Evolutionary conservation across 2,888 invertebrate species (phyloP), one percentile per base, ranked within the genome.

Genomic region (Ptychoptera albimana): DNA sequence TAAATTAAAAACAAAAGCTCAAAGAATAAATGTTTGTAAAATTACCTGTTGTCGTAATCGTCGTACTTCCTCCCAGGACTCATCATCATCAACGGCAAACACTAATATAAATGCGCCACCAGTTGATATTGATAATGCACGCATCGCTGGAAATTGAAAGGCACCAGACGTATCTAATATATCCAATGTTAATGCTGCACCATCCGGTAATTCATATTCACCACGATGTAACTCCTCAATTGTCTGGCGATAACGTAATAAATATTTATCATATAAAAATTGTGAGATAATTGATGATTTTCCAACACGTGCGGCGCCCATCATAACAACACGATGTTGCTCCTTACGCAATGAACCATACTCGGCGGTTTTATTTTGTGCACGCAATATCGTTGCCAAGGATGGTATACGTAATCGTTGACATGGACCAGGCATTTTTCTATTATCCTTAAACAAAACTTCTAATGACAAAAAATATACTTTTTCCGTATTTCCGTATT

Each of bases 31-130:
- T 23, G 7, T 23, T 23, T 30, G n/a, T 8, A 15, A 23, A 14
- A 31, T 54, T 47, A 61, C 61, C 61, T 73, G 68, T 42, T 68
- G 63, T 7, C 72, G 59, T 11, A 73, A 59, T n/a, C 66, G 58
- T 37, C 66, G 61, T 39, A 72, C 70, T 53, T 74, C 73, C 46
- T 66, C 61, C 59, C 74, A 79, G 8, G 77, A 75, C 42, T 66
- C 65, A 8, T 66, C 64, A 51, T 77, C 73, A 52, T 74, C 74
- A 1, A 77, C 69, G 38, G 75, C 71, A 63, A 79, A 83, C 14
- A 82, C 81, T 16, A 83, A 67, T 40, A 82, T 70, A 59, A 82
- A 82, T 42, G 80, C 83, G 54, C 79, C 77, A 8, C 79, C 80
- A n/a, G 76, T 77, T 40, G 77, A 73, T 50, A 83, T 81, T 35